Conservation (phyloP, 2,797 vertebrate genomes). For the Cercopithecus diana region DNA sequence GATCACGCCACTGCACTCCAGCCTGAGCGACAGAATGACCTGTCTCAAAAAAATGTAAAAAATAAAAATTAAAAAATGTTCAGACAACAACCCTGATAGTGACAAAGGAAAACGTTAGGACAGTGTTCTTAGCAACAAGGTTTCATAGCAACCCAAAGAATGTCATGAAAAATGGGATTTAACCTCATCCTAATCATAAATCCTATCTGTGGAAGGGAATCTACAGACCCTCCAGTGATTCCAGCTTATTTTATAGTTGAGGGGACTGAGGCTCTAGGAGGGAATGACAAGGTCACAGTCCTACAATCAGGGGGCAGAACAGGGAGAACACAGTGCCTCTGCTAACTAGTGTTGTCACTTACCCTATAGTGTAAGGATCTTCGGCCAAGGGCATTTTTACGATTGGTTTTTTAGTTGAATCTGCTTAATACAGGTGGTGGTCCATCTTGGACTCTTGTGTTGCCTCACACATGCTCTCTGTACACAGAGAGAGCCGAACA, state of each 20-base stretch:
- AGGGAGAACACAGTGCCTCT: background rate
- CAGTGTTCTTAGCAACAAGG: background rate
- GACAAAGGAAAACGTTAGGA: background rate
- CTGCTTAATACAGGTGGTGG: background rate
- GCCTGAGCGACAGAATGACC: background rate
- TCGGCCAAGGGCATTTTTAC: background rate
- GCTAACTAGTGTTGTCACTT: fast-evolving
- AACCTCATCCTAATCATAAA: background rate
- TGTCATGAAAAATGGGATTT: background rate
- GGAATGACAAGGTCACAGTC: background rate
- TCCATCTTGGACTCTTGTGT: fast-evolving
- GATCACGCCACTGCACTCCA: background rate
- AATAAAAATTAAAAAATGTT: background rate
- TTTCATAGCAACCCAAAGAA: background rate
- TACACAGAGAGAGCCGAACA: background rate
- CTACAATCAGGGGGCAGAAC: background rate
- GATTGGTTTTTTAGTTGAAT: background rate
- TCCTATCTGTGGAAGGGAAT: background rate
- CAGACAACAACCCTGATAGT: background rate
- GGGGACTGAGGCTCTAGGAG: background rate
- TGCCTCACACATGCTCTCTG: fast-evolving
- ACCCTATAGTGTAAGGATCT: background rate
- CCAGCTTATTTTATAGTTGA: background rate
- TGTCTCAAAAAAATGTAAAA: background rate
- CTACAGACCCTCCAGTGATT: fast-evolving